A percentile compares a stretch with the other conserved stretches of the same genome.
These are phyloP conservation scores for Macrotrachela quadricornifera DNA, from an alignment of 1,140 invertebrate genomes.

Conservation along the genomic window DNA sequence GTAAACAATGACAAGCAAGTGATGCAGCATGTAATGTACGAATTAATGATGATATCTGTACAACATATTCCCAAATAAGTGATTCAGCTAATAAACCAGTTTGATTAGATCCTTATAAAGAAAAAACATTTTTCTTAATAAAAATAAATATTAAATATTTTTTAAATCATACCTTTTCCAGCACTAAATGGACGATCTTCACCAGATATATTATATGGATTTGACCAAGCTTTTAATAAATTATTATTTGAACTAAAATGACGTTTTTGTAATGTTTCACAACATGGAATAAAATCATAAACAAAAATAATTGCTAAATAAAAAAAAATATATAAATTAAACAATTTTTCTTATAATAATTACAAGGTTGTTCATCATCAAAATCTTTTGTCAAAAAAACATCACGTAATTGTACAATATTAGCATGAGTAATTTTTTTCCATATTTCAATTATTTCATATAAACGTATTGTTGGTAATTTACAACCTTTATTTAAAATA, in stretches of 20 bases:
- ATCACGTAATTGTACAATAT: slow-evolving; percentile 68
- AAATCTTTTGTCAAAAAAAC: slow-evolving; percentile 85
- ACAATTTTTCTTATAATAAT: slow-evolving; percentile 28
- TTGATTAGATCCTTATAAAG: not conserved
- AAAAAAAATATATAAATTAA: slow-evolving; percentile 7
- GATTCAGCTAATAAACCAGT: slow-evolving; percentile 55
- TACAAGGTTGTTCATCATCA: slow-evolving; percentile 59
- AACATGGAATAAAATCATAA: slow-evolving; percentile 76
- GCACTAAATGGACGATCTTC: slow-evolving; percentile 14
- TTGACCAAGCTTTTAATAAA: slow-evolving; percentile 44
- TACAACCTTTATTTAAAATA: too few species aligned
- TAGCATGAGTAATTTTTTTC: slow-evolving; percentile 76
- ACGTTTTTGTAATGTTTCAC: slow-evolving; percentile 59
- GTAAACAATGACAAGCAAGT: slow-evolving; percentile 22
- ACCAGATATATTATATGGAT: slow-evolving; percentile 42
- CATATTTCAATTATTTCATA: slow-evolving; percentile 66
- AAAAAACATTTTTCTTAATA: too few species aligned
- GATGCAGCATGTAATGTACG: slow-evolving; percentile 65
- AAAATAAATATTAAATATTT: too few species aligned
- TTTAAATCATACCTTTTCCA: slow-evolving; percentile 14
- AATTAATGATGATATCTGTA: slow-evolving; percentile 79
- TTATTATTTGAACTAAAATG: slow-evolving; percentile 43
- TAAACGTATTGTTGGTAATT: slow-evolving; percentile 37
- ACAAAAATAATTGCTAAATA: slow-evolving; percentile 72
- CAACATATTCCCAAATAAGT: slow-evolving; percentile 78